Conservation (phyloP, 2,888 invertebrate species). For the Diarsia dahlii region DNA sequence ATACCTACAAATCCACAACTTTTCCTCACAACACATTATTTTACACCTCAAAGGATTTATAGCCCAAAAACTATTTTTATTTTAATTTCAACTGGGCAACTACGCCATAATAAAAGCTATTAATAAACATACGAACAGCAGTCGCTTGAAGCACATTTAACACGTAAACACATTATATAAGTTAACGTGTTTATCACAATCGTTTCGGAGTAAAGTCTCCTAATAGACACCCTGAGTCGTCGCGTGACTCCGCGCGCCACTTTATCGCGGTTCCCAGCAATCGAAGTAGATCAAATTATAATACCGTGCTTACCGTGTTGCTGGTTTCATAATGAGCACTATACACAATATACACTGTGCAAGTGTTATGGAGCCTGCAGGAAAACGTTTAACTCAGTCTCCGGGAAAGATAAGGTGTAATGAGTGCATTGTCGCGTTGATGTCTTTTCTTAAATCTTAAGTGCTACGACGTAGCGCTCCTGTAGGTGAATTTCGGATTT, state of each 20-base stretch:
- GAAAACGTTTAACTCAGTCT: conserved; percentile 47
- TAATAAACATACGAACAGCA: neutral
- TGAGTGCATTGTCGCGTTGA: conserved; percentile 79
- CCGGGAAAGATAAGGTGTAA: conserved; percentile 45
- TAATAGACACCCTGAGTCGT: conserved; percentile 60
- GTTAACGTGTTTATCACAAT: conserved; percentile 57
- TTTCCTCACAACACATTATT: neutral
- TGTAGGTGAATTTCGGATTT: conserved; percentile 24
- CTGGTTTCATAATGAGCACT: conserved; percentile 57
- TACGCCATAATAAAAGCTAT: neutral
- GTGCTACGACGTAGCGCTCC: conserved; percentile 69
- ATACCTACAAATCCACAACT: neutral
- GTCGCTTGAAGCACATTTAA: conserved; percentile 18
- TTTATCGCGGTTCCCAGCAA: conserved; percentile 73
- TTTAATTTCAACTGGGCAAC: neutral
- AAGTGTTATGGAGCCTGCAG: conserved; percentile 42
- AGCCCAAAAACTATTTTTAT: neutral
- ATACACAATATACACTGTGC: conserved; percentile 31
- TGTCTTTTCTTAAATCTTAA: conserved; percentile 83
- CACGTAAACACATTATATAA: conserved; percentile 53
- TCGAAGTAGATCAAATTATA: conserved; percentile 71
- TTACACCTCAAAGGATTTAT: neutral
- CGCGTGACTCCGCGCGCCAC: conserved; percentile 71
- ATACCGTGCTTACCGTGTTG: conserved; percentile 69
- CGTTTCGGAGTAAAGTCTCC: conserved; percentile 55